Conservation (phyloP, 1,140 invertebrate species). For the Mylabris phalerata region DNA sequence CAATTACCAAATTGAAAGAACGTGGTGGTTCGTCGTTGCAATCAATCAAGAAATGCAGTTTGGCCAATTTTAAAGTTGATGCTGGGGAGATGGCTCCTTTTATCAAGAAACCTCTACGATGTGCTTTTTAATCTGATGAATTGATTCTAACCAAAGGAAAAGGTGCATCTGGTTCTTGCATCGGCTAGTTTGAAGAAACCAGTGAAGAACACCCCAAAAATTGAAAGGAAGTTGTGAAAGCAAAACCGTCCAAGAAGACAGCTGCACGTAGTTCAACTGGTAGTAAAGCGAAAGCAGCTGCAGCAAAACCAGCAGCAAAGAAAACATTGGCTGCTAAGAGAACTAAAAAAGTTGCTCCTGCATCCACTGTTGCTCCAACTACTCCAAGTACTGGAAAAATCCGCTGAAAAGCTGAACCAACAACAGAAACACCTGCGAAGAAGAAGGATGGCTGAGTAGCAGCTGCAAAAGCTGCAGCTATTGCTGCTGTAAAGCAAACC, state of each 20-base stretch:
- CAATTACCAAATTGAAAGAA: slow-evolving; percentile 35
- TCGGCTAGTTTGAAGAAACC: neutral
- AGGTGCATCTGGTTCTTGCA: slow-evolving; percentile 50
- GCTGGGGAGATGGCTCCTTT: slow-evolving; percentile 44
- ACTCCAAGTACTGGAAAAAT: too few relatives aligned
- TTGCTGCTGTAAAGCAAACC: too few relatives aligned
- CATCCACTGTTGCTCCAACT: too few relatives aligned
- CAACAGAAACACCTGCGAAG: too few relatives aligned
- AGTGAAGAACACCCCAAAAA: neutral
- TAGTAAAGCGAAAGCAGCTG: neutral
- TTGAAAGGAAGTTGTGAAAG: neutral
- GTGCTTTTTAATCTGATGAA: slow-evolving; percentile 47
- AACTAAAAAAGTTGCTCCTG: too few relatives aligned
- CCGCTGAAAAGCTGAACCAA: too few relatives aligned
- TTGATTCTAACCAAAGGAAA: slow-evolving; percentile 56
- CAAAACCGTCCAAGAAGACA: too few relatives aligned
- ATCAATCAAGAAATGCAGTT: slow-evolving; percentile 49
- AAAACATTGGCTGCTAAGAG: too few relatives aligned
- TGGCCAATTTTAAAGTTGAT: slow-evolving; percentile 11
- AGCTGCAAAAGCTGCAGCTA: too few relatives aligned
- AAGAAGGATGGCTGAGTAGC: too few relatives aligned
- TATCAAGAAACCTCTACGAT: slow-evolving; percentile 54
- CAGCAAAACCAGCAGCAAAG: neutral
- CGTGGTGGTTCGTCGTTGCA: slow-evolving; percentile 46
- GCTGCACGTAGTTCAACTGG: neutral